A percentile compares a stretch with the other conserved stretches of the same genome.
These are phyloP conservation scores for Hemichromis elongatus DNA, from an alignment of 2,113 vertebrate genomes.

Conservation along the genomic window DNA sequence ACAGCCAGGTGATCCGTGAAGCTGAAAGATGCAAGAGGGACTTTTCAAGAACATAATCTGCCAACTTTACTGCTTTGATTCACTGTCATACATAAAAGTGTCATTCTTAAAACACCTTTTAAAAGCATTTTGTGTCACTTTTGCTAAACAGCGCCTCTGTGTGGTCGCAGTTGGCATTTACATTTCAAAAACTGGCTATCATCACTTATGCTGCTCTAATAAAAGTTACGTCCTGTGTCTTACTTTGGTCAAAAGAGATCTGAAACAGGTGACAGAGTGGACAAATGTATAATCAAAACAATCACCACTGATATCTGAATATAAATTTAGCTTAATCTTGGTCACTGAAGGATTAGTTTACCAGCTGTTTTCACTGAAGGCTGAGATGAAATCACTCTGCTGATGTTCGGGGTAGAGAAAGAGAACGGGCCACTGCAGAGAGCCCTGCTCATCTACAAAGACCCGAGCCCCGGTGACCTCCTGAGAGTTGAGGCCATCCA, in stretches of 20 bases:
- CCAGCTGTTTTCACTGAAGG: constrained; percentile 87
- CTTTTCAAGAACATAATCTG: background rate
- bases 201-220: accelerated
- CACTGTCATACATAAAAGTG: background rate
- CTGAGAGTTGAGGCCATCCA: constrained; percentile 74
- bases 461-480: constrained; percentile 76
- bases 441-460: constrained; percentile 78
- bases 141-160: background rate
- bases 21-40: constrained; percentile 52
- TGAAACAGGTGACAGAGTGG: background rate
- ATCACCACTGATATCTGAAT: background rate
- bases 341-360: constrained; percentile 28
- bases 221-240: accelerated
- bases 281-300: accelerated
- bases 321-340: background rate
- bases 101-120: background rate
- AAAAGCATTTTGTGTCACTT: accelerated
- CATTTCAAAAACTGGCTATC: accelerated
- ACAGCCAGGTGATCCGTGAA: constrained; percentile 86
- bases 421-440: constrained; percentile 88
- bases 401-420: constrained; percentile 90
- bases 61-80: accelerated
- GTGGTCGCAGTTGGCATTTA: background rate
- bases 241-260: background rate
- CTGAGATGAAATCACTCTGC: constrained; percentile 90